These are phyloP conservation scores for Zonitis immaculata DNA, from an alignment of 2,888 invertebrate species.

Conservation along the genomic window DNA sequence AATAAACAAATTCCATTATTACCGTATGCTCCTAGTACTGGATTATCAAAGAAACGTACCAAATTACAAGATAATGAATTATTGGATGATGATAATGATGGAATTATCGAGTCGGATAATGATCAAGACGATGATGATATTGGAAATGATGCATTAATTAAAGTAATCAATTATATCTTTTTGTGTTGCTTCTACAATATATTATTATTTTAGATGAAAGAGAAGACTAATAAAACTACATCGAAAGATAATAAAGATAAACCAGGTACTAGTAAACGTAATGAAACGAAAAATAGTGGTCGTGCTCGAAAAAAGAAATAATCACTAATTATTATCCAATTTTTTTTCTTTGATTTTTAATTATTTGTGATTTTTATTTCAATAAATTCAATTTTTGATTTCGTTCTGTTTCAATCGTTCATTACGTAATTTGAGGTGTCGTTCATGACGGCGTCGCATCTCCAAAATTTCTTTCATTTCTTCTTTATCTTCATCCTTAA, in stretches of 20 bases:
- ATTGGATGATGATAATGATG: conserved; percentile 41
- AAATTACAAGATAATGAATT: conserved; percentile 30
- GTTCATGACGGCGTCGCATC: conserved; percentile 81
- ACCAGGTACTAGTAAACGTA: conserved; percentile 4
- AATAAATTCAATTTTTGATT: not conserved
- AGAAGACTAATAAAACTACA: conserved; percentile 1
- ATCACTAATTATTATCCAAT: not conserved
- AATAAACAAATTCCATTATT: conserved; percentile 78
- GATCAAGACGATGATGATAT: conserved; percentile 54
- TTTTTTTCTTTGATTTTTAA: not conserved
- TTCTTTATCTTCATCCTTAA: conserved; percentile 85
- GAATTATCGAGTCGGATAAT: conserved; percentile 45
- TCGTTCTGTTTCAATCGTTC: conserved; percentile 20
- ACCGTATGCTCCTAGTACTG: conserved; percentile 67
- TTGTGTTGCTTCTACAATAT: not conserved
- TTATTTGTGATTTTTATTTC: not conserved
- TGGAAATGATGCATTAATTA: conserved; percentile 73
- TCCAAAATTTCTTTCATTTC: conserved; percentile 91
- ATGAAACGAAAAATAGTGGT: not conserved
- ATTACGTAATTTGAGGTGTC: conserved; percentile 67
- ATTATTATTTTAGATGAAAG: conserved; percentile 6
- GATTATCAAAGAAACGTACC: conserved; percentile 59
- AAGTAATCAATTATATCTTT: conserved; percentile 50
- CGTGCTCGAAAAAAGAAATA: not conserved
- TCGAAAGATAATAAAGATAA: conserved; percentile 4